Base-by-base conservation (phyloP, 2,797 vertebrate genomes). In the Tachyglossus aculeatus region DNA sequence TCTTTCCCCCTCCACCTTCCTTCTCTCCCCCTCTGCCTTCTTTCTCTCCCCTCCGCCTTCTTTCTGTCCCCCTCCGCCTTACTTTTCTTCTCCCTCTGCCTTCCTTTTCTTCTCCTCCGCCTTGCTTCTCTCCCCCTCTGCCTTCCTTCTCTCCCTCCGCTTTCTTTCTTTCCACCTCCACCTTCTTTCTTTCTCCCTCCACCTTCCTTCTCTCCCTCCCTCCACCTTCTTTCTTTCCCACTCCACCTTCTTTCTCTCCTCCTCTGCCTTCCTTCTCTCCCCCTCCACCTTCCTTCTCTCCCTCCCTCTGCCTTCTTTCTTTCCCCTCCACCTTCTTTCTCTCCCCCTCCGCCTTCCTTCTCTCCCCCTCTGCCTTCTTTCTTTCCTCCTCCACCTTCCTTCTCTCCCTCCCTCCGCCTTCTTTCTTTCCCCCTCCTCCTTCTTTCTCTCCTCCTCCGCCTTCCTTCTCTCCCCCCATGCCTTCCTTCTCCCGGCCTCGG, bases 1-100 rank as follows among this genome's bases (percentile, higher is more conserved):
- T 19, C 37, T 39, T 37, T 39, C 18, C 16, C 19, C 18, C 36
- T n/a, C n/a, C n/a, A n/a, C n/a, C n/a, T 43, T 1, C 10, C 31
- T 1, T 38, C n/a, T 19, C 0, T 4, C 1, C 0, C 1, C 3
- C 0, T n/a, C n/a, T n/a, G n/a, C n/a, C n/a, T n/a, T n/a, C n/a
- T n/a, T n/a, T n/a, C n/a, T n/a, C n/a, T n/a, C n/a, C n/a, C n/a
- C 8, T 14, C 38, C 2, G 52, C 43, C 9, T 53, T 58, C 54
- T 22, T 2, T 2, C 25, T 14, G 14, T 34, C 39, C 18, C 69
- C 1, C 19, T 11, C 55, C 22, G 29, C 44, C 40, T 43, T 39
- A n/a, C 39, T 21, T 21, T n/a, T 7, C 41, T 41, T 22, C 40
- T 40, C 22, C 39, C 22, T 11, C 12, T 21, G 22, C 38, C 40